These are phyloP conservation scores for Boloria euphrosyne DNA, from an alignment of 2,888 invertebrate genomes.

Conservation along the genomic window DNA sequence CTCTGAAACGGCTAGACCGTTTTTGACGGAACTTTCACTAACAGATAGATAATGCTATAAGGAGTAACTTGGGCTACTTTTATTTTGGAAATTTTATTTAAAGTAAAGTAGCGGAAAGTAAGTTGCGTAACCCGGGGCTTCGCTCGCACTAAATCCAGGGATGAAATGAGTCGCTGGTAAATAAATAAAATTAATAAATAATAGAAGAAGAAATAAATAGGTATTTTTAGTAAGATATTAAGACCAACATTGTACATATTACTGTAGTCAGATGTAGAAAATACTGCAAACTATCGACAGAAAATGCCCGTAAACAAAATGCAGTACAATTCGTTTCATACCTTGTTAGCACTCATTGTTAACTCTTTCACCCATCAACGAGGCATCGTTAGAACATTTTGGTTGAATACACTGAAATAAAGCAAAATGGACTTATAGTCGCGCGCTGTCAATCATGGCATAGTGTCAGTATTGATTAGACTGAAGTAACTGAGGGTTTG, in stretches of 20 bases:
- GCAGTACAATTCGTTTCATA: slow-evolving; percentile 30
- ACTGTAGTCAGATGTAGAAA: neutral
- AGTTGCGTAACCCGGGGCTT: too few relatives aligned
- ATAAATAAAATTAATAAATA: too few relatives aligned
- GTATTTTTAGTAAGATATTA: neutral
- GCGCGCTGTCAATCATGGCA: neutral
- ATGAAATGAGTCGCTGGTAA: too few relatives aligned
- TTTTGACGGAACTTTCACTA: too few relatives aligned
- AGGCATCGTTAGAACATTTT: slow-evolving; percentile 30
- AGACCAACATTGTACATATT: neutral
- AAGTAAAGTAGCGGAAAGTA: too few relatives aligned
- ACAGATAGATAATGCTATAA: too few relatives aligned
- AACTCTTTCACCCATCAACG: slow-evolving; percentile 29
- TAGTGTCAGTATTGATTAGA: neutral
- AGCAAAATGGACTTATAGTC: slow-evolving; percentile 8
- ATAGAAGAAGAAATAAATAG: too few relatives aligned
- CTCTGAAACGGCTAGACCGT: too few relatives aligned
- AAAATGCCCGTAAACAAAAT: slow-evolving; percentile 5
- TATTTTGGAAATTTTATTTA: too few relatives aligned
- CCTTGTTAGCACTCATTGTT: slow-evolving; percentile 36
- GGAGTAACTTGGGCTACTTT: too few relatives aligned
- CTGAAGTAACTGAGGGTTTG: neutral
- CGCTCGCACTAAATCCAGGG: too few relatives aligned
- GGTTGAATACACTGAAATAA: slow-evolving; percentile 30
- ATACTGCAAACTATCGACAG: neutral